These are phyloP conservation scores for Rhagologus leucostigma DNA, from an alignment of 2,113 vertebrate species.

Conservation along the genomic window DNA sequence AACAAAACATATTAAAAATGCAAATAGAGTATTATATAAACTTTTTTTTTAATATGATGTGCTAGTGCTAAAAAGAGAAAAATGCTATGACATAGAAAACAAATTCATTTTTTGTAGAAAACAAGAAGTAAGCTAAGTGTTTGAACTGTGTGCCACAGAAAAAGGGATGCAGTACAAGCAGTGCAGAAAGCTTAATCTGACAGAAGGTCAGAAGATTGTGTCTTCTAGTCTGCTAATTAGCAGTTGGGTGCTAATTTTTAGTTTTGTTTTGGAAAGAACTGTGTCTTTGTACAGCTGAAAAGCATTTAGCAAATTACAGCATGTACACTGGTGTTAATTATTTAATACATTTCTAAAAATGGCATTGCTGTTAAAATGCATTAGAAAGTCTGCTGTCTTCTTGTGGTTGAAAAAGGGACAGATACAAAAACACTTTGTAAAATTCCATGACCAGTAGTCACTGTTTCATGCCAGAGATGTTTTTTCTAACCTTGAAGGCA, in stretches of 20 bases:
- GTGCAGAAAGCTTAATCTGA: not conserved
- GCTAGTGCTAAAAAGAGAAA: not conserved
- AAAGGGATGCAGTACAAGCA: not conserved
- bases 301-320: not conserved
- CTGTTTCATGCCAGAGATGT: not conserved
- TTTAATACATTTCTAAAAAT: not conserved
- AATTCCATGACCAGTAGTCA: not conserved
- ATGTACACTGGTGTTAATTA: not conserved
- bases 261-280: not conserved
- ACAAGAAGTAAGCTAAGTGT: not conserved
- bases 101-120: not conserved
- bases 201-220: not conserved
- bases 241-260: not conserved
- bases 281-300: not conserved
- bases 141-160: not conserved
- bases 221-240: not conserved
- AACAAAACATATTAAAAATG: slow-evolving; percentile 37
- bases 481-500: not conserved
- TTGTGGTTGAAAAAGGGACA: not conserved
- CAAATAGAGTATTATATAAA: slow-evolving; percentile 20
- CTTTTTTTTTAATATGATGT: not conserved
- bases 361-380: not conserved
- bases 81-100: not conserved
- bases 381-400: not conserved
- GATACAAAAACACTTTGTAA: not conserved